Base-by-base conservation (phyloP, 2,113 vertebrate genomes). In the Phaethon lepturus region DNA sequence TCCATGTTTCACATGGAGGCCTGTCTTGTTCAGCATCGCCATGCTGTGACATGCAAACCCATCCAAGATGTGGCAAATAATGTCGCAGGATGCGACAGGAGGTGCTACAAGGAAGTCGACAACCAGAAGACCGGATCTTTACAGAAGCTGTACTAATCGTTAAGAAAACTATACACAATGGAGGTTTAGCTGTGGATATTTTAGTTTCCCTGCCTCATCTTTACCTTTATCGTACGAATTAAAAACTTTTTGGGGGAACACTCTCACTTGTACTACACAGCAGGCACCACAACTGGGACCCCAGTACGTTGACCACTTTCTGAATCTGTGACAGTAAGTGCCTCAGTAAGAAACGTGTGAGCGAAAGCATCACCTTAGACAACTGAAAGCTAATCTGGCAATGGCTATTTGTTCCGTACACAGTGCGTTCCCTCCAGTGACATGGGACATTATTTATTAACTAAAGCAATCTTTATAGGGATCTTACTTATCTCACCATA, bases 1-100 rank as follows among this genome's bases (percentile, higher is more conserved):
- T 26, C 5, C 1, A 0, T 50, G 13, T 49, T 74, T 74, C 67
- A 74, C 15, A 5, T 9, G 25, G n/a, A 71, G 23, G 3, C 28
- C 29, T 66, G 24, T 31, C 35, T 67, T 56, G 24, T 38, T 81
- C 19, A 44, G 58, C 49, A 44, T 40, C 63, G 23, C 56, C 13
- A 11, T 6, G 22, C 9, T n/a, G 17, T 13, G 45, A 11, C 24
- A 29, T 19, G 19, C 26, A 60, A 66, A 82, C 10, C 31, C 33
- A 55, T 24, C 42, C 53, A n/a, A 23, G n/a, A 42, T 38, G 12
- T 75, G 25, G 10, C 49, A 75, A 81, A 82, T 31, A 91, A 88
- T 83, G 35, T n/a, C n/a, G 55, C 42, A 79, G 42, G 59, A 90
- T 45, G 42, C 58, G 68, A 26, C 33, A 56, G 33, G 47, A 90